Evolutionary conservation across 2,113 vertebrate species (phyloP).

Genomic region (Xyliphius kryptos): DNA sequence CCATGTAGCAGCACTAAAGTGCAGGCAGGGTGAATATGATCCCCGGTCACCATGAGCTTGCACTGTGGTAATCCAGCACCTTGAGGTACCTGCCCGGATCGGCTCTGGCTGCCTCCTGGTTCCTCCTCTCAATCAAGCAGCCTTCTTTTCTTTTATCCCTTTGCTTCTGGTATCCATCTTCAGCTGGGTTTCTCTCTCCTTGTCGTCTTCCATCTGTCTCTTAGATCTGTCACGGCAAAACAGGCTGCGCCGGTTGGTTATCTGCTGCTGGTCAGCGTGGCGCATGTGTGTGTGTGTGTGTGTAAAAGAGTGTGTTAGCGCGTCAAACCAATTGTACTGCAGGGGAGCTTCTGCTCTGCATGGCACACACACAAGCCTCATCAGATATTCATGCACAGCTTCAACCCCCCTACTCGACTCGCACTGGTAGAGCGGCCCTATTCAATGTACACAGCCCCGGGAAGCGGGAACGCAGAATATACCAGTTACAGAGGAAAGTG

Average conservation of each 20-base stretch:
- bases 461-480: constrained; percentile 4
- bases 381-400: constrained; percentile 33
- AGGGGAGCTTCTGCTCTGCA: constrained; percentile 27
- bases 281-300: constrained; percentile 28
- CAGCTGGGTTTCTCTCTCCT: constrained; percentile 12
- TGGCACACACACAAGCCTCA: constrained; percentile 37
- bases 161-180: constrained; percentile 5
- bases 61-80: constrained; percentile 41
- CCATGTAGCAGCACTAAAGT: not conserved
- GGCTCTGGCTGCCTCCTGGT: constrained; percentile 41
- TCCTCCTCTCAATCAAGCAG: constrained; percentile 17
- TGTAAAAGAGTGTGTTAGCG: constrained; percentile 38
- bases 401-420: constrained; percentile 10
- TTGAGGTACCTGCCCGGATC: constrained; percentile 57
- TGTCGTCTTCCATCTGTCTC: constrained; percentile 13
- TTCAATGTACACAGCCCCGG: constrained; percentile 10
- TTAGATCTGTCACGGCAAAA: constrained; percentile 10
- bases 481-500: constrained; percentile 15
- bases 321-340: constrained; percentile 37
- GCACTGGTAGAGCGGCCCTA: constrained; percentile 26
- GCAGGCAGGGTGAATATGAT: not conserved
- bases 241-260: constrained; percentile 20
- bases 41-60: constrained; percentile 6
- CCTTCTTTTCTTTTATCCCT: constrained; percentile 11
- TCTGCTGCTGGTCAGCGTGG: constrained; percentile 28